Percentiles rank a stretch among this genome's conserved stretches.
Conservation (phyloP, 1,140 invertebrate genomes). For the Chionoecetes opilio region DNA sequence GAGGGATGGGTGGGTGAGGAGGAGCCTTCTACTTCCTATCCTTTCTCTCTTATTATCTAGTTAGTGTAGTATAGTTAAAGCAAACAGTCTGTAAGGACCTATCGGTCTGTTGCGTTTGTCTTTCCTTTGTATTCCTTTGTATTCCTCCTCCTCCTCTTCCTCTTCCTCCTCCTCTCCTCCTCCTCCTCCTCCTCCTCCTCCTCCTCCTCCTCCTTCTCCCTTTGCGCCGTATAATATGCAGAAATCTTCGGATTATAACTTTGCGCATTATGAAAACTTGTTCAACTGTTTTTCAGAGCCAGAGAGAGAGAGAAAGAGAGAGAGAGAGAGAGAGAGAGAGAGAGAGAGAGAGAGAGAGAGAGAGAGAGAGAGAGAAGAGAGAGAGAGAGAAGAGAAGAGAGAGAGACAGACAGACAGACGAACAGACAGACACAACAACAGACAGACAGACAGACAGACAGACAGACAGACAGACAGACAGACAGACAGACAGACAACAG, state of each 20-base stretch:
- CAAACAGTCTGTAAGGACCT: too few relatives aligned
- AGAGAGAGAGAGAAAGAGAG: conserved; percentile 6
- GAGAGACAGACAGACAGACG: background rate
- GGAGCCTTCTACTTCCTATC: too few relatives aligned
- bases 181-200: background rate
- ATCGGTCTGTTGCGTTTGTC: too few relatives aligned
- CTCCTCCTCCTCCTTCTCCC: background rate
- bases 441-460: background rate
- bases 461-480: background rate
- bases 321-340: conserved; percentile 27
- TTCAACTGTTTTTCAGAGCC: conserved; percentile 5
- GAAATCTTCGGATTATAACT: conserved; percentile 30
- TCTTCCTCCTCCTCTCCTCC: background rate
- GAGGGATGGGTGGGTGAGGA: too few relatives aligned
- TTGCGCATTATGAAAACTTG: conserved; percentile 17
- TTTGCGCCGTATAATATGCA: conserved; percentile 7
- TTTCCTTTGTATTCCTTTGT: too few relatives aligned
- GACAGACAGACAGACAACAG: background rate
- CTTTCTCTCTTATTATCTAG: too few relatives aligned
- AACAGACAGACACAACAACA: background rate
- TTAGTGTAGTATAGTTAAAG: too few relatives aligned
- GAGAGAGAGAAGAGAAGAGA: background rate
- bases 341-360: conserved; percentile 27
- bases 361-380: background rate
- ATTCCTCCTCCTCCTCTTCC: too few relatives aligned